Percentiles rank a stretch among this genome's conserved stretches.
phyloP scores from a whole-genome alignment of 2,888 invertebrate species.

The Cistogaster globosa region DNA sequence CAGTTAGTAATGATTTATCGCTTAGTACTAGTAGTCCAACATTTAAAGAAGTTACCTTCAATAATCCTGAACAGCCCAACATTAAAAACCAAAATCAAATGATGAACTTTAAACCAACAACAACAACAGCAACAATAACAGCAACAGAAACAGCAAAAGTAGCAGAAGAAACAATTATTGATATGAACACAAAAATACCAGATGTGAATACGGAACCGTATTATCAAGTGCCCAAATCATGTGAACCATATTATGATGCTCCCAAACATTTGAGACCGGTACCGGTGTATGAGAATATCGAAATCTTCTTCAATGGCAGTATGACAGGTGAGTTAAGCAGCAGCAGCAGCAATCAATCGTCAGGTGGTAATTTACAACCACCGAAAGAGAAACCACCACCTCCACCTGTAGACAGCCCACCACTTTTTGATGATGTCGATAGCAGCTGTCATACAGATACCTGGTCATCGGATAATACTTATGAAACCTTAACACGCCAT shows the following conservation, averaged over 20 bases:
- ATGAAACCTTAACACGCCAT: conserved; percentile 78
- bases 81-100: neutral
- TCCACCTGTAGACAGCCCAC: conserved; percentile 85
- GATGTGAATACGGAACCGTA: conserved; percentile 77
- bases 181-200: neutral
- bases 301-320: conserved; percentile 84
- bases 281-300: conserved; percentile 86
- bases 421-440: conserved; percentile 69
- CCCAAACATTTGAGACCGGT: conserved; percentile 83
- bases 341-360: too few relatives aligned
- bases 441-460: conserved; percentile 74
- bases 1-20: conserved; percentile 36
- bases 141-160: conserved; percentile 8
- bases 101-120: neutral
- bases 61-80: conserved; percentile 54
- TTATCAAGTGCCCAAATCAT: conserved; percentile 82
- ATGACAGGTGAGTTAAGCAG: conserved; percentile 60
- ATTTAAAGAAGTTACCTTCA: conserved; percentile 49
- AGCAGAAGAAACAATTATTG: neutral
- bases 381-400: conserved; percentile 95
- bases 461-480: conserved; percentile 80
- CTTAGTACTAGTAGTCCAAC: conserved; percentile 46
- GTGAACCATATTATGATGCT: conserved; percentile 82
- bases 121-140: neutral
- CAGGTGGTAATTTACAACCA: conserved; percentile 85